Conservation (phyloP, 1,140 invertebrate genomes). For the Drosophila gunungcola region DNA sequence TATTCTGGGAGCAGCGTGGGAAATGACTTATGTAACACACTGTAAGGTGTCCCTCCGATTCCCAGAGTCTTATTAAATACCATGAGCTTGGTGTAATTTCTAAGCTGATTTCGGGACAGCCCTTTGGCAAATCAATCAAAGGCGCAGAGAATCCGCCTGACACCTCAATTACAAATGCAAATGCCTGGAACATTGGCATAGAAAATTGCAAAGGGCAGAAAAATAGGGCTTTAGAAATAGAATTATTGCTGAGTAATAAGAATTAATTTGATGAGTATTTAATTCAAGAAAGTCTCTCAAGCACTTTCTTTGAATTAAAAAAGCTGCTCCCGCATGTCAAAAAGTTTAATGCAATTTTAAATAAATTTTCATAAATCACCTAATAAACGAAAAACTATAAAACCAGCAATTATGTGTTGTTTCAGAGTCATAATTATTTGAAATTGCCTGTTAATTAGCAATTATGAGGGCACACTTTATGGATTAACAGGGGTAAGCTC, state of each 20-base stretch:
- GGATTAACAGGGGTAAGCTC: conserved; percentile 28
- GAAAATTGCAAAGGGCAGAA: background rate
- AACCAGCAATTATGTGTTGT: conserved; percentile 25
- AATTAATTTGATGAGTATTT: background rate
- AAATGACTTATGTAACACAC: conserved; percentile 67
- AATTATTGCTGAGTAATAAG: background rate
- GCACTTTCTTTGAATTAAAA: background rate
- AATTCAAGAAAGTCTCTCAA: background rate
- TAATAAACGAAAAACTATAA: conserved; percentile 20
- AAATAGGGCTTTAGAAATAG: background rate
- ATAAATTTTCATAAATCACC: conserved; percentile 26
- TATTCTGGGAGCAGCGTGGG: conserved; percentile 74
- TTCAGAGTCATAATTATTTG: conserved; percentile 23
- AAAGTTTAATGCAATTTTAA: conserved; percentile 13
- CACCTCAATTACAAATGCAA: conserved; percentile 67
- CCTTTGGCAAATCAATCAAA: conserved; percentile 71
- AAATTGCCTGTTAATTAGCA: conserved; percentile 49
- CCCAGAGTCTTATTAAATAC: conserved; percentile 59
- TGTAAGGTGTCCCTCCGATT: conserved; percentile 38
- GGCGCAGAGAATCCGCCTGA: conserved; percentile 17
- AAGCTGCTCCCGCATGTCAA: conserved; percentile 12
- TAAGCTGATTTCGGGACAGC: conserved; percentile 64
- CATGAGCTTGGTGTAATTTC: conserved; percentile 73
- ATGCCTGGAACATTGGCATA: conserved; percentile 11
- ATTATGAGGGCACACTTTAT: conserved; percentile 52